Base-by-base conservation (phyloP, 2,888 invertebrate genomes). In the Shargacucullia verbasci region DNA sequence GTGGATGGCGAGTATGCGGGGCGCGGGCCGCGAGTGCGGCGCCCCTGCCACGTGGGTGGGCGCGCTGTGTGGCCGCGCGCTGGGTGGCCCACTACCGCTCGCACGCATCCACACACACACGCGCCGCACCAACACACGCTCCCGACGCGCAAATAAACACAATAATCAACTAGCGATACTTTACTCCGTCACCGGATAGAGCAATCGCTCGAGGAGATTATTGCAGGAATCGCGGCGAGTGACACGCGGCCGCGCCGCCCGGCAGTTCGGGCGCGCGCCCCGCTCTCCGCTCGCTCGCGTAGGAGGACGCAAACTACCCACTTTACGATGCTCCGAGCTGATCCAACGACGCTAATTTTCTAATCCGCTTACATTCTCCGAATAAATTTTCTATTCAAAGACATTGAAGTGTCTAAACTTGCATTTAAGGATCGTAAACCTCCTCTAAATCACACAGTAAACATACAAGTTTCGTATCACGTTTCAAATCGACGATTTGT, bases 151-250 rank as follows among this genome's bases (percentile, higher is more conserved):
- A 92, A 91, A 92, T 91, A 92, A 91, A 92, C 91, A 93, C 92
- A 92, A 93, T 91, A 89, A 92, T 92, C 92, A 92, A 89, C 92
- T 88, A 90, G 90, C 91, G 91, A 92, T 92, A 93, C 92, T 90
- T 90, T 88, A 91, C 89, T 88, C 90, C 90, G 91, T 91, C 92
- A 91, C 91, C 90, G 91, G 92, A 92, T 92, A 92, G 92, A 91
- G 89, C 90, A 87, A 91, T 92, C 88, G 86, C 86, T 86, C 81
- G 85, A 64, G 78, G 87, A 90, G 89, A 89, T 88, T 90, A 88
- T 82, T 84, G 89, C 86, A 76, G 82, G 84, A 79, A 83, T 85
- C 82, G 86, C 88, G 79, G 80, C 84, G 84, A 84, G 85, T 86
- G 92, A 90, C 90, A 89, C 89, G 88, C 86, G 88, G 84, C 73